A percentile compares a stretch with the other conserved stretches of the same genome.
Evolutionary conservation across 2,113 vertebrate species (phyloP).

Genomic region (Hipposideros armiger): DNA sequence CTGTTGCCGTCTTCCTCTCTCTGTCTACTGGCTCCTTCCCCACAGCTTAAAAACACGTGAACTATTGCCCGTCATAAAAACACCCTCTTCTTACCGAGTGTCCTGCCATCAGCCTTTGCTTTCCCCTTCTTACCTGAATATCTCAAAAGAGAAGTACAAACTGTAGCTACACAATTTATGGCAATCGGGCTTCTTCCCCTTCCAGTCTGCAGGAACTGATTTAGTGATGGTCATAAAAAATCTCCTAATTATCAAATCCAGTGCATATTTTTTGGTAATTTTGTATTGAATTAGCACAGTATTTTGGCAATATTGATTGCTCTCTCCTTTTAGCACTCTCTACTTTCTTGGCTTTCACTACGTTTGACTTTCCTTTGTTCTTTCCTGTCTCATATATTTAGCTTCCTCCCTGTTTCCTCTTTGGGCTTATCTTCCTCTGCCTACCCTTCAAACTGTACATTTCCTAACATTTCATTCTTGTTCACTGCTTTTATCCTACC

Average conservation of each 20-base stretch:
- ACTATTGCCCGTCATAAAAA: not conserved
- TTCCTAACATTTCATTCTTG: not conserved
- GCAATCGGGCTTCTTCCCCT: not conserved
- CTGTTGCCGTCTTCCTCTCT: not conserved
- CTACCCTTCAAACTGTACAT: not conserved
- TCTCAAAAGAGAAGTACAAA: not conserved
- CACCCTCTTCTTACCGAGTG: not conserved
- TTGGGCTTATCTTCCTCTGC: not conserved
- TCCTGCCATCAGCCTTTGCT: not conserved
- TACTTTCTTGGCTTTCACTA: not conserved
- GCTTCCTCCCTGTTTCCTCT: not conserved
- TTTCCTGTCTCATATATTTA: not conserved
- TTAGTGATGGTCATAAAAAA: not conserved
- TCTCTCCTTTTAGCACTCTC: not conserved
- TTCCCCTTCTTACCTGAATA: not conserved
- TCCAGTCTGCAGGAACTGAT: not conserved
- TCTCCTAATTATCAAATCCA: not conserved
- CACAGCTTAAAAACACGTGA: not conserved
- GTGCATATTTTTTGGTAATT: not conserved
- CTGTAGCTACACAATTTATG: not conserved
- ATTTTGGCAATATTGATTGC: not conserved
- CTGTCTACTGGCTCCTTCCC: not conserved
- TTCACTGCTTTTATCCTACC: not conserved
- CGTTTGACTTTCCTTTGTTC: not conserved
- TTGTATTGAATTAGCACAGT: not conserved